Evolutionary conservation across 2,797 vertebrate species (phyloP), one percentile per base, ranked within the genome.

Genomic region (Scolopax rusticola): DNA sequence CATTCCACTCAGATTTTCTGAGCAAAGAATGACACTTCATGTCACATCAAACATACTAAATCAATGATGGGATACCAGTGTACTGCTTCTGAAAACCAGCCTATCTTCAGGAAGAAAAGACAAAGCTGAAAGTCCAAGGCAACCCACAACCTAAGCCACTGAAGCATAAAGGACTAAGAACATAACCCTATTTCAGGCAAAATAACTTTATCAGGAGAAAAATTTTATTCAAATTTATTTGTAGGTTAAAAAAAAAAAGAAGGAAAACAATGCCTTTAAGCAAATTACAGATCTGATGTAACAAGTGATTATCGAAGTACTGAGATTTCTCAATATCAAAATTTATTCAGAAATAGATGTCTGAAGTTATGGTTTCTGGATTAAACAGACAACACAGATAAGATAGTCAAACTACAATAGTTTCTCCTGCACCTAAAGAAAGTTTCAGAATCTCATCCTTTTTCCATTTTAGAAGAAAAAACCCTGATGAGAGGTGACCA

Each of bases 1-100:
- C 47, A 59, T 36, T 69, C 6, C 8, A 74, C 47, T 83, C 50
- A 24, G 43, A 74, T 56, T 82, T 96, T 90, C 84, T 90, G 17
- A 73, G 30, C 28, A 56, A 94, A 95, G 43, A 47, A 32, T 15
- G 56, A 15, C 38, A 90, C 33, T 43, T 41, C 41, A 56, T 28
- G n/a, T 71, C 61, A 82, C 30, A 90, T 45, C 24, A 47, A 43
- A 32, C 56, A 32, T 67, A 59, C 27, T 88, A 48, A 48, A 68
- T 77, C 56, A 69, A 14, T 8, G 19, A 56, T 67, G 41, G 73
- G 51, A 57, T 33, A 87, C 32, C 51, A 67, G 23, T 16, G 28
- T 18, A 57, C 16, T 70, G 53, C 57, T 74, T 89, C 74, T 74
- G 38, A 86, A 94, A 95, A 57, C 2, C 20, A 53, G 51, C 71